phyloP scores from a whole-genome alignment of 2,888 invertebrate species.

The Enchytraeus crypticus region DNA sequence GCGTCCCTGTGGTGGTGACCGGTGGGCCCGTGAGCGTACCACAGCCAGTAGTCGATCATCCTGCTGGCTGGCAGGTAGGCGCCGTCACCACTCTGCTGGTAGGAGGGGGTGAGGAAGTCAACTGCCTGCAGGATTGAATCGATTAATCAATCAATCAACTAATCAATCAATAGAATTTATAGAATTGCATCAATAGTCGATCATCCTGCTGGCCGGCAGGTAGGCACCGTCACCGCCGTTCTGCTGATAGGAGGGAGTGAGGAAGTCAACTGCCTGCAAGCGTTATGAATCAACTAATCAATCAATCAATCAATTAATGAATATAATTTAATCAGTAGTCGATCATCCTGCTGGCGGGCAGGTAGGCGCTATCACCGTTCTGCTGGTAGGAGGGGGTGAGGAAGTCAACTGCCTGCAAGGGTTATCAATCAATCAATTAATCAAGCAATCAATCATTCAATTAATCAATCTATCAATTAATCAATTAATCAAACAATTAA shows the following conservation, averaged over 20 bases:
- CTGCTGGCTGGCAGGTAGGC: slow-evolving; percentile 11
- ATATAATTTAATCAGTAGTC: slow-evolving; percentile 22
- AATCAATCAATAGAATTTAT: too few relatives aligned
- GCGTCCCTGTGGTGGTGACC: slow-evolving; percentile 6
- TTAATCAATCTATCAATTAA: too few relatives aligned
- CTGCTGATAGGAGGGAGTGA: slow-evolving; percentile 24
- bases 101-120: slow-evolving; percentile 24
- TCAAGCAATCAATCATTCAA: too few relatives aligned
- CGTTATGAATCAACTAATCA: too few relatives aligned
- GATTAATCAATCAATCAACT: too few relatives aligned
- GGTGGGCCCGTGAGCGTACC: slow-evolving; percentile 13
- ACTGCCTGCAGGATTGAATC: too few relatives aligned
- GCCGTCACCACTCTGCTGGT: slow-evolving; percentile 13
- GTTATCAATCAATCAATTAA: too few relatives aligned
- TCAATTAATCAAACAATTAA: too few relatives aligned
- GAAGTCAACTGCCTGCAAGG: slow-evolving; percentile 18
- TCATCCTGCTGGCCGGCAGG: slow-evolving; percentile 16
- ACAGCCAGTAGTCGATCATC: slow-evolving; percentile 22
- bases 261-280: slow-evolving; percentile 17
- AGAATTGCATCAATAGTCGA: slow-evolving; percentile 20
- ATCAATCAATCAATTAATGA: too few relatives aligned
- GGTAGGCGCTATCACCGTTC: slow-evolving; percentile 10
- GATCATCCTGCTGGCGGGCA: slow-evolving; percentile 16
- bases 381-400: slow-evolving; percentile 24
- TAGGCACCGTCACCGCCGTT: slow-evolving; percentile 11